phyloP scores from a whole-genome alignment of 2,888 invertebrate species.

The Nomada ferruginata region DNA sequence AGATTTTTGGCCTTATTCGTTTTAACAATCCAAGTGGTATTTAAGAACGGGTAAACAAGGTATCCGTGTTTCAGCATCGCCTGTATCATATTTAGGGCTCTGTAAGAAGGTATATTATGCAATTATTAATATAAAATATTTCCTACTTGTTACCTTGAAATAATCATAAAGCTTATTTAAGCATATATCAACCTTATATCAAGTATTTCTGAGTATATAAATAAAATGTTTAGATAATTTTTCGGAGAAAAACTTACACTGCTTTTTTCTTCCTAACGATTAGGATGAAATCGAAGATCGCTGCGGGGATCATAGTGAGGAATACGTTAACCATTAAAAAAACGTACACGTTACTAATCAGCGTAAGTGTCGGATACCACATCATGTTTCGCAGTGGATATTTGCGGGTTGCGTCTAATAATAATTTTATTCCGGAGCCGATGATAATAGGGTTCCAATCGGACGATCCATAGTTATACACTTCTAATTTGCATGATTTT shows the following conservation, averaged over 20 bases:
- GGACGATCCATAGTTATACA: constrained; percentile 85
- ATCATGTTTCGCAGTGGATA: constrained; percentile 61
- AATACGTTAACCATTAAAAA: constrained; percentile 64
- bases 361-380: constrained; percentile 55
- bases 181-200: too few relatives aligned
- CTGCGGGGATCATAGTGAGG: constrained; percentile 72
- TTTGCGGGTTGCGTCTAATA: neutral
- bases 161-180: too few relatives aligned
- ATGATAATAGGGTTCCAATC: constrained; percentile 86
- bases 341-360: constrained; percentile 37
- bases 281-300: constrained; percentile 65
- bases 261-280: constrained; percentile 70
- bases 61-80: neutral
- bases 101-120: too few relatives aligned
- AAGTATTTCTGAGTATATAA: neutral
- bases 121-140: too few relatives aligned
- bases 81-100: neutral
- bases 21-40: constrained; percentile 64
- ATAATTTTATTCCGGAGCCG: accelerated
- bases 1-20: constrained; percentile 65
- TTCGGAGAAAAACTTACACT: constrained; percentile 65
- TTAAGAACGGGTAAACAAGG: constrained; percentile 22
- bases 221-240: neutral
- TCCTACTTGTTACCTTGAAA: too few relatives aligned
- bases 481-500: constrained; percentile 75